Evolutionary conservation across 1,140 invertebrate genomes (phyloP).

Genomic region (Rhyzopertha dominica): DNA sequence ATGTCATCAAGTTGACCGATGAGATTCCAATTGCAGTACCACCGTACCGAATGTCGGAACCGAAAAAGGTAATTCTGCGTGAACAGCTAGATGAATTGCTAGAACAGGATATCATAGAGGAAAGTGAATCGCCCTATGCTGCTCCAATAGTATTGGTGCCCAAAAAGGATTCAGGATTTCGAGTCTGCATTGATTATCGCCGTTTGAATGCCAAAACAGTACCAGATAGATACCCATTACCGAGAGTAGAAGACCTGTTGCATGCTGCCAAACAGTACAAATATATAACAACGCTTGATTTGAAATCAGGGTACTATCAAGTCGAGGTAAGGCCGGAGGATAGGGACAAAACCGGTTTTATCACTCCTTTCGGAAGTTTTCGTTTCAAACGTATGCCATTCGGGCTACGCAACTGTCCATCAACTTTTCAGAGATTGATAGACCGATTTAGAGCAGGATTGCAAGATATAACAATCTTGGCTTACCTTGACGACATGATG

Average conservation of each 20-base stretch:
- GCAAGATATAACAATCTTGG: constrained; percentile 27
- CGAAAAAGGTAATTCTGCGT: neutral
- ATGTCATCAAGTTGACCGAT: neutral
- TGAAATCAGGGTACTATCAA: constrained; percentile 43
- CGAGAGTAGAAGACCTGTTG: constrained; percentile 47
- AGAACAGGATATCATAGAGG: neutral
- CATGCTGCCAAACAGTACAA: constrained; percentile 38
- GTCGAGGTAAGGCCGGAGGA: constrained; percentile 32
- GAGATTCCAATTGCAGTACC: neutral
- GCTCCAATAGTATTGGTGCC: constrained; percentile 38
- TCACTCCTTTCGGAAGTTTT: constrained; percentile 36
- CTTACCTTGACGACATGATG: constrained; percentile 46
- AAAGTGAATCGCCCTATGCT: constrained; percentile 34
- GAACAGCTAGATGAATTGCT: constrained; percentile 20
- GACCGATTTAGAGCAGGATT: constrained; percentile 34
- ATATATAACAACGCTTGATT: constrained; percentile 47
- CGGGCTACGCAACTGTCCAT: constrained; percentile 34
- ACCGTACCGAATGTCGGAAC: neutral
- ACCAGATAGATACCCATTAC: constrained; percentile 46
- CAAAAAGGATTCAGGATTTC: constrained; percentile 43
- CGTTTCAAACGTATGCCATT: constrained; percentile 34
- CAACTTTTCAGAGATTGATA: constrained; percentile 40
- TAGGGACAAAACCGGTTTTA: constrained; percentile 45
- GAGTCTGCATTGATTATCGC: constrained; percentile 49
- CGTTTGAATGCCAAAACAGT: constrained; percentile 34